Conservation (phyloP, 2,888 invertebrate genomes). For the Ochropacha duplaris region DNA sequence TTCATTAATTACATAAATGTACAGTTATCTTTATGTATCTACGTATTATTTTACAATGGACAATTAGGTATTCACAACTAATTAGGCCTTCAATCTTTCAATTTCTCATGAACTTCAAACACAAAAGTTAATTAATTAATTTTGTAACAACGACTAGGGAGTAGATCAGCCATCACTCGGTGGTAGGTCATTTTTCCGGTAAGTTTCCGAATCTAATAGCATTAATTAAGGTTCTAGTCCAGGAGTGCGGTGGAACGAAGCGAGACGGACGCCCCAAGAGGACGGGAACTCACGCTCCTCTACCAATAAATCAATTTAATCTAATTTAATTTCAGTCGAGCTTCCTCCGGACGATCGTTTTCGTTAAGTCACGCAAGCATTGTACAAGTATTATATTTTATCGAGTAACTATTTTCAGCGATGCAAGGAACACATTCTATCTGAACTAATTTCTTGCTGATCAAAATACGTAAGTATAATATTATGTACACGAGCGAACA, state of each 20-base stretch:
- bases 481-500: too few species aligned
- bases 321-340: constrained; percentile 78
- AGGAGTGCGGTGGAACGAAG: constrained; percentile 59
- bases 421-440: neutral
- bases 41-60: constrained; percentile 35
- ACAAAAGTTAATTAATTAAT: constrained; percentile 8
- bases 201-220: constrained; percentile 73
- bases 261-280: constrained; percentile 38
- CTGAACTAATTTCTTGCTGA: too few species aligned
- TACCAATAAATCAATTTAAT: constrained; percentile 81
- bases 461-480: too few species aligned
- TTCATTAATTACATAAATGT: constrained; percentile 23
- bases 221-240: constrained; percentile 65
- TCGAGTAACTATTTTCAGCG: constrained; percentile 29
- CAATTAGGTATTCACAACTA: constrained; percentile 31
- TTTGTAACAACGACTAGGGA: neutral
- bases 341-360: constrained; percentile 60
- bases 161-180: constrained; percentile 22
- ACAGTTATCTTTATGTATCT: constrained; percentile 20
- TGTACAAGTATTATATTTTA: constrained; percentile 31
- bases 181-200: constrained; percentile 60
- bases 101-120: constrained; percentile 8
- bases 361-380: constrained; percentile 65
- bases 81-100: constrained; percentile 26
- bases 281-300: constrained; percentile 60